Evolutionary conservation across 1,140 invertebrate species (phyloP).

Genomic region (Hycleus cichorii): DNA sequence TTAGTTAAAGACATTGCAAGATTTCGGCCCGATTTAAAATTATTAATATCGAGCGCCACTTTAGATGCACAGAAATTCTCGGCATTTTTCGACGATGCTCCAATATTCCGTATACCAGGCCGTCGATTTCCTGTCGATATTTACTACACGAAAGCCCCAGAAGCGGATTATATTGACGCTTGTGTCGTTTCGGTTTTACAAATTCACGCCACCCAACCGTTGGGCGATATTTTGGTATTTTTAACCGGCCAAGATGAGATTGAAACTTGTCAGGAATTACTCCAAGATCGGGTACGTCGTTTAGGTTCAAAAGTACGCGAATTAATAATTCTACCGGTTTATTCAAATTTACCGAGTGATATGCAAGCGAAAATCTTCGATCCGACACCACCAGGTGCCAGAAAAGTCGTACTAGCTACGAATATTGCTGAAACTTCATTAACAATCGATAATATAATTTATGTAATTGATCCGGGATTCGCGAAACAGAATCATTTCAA

Average conservation of each 20-base stretch:
- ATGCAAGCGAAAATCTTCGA: conserved; percentile 98
- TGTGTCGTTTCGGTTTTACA: conserved; percentile 94
- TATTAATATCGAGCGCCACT: conserved; percentile 96
- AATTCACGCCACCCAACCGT: conserved; percentile 93
- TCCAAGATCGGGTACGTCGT: conserved; percentile 81
- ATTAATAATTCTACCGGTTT: conserved; percentile 91
- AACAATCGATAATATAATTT: conserved; percentile 98
- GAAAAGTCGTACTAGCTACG: conserved; percentile 95
- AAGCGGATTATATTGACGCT: conserved; percentile 97
- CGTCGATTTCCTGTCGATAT: conserved; percentile 86
- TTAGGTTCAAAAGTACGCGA: conserved; percentile 91
- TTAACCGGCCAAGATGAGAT: conserved; percentile 96
- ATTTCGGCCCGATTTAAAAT: conserved; percentile 90
- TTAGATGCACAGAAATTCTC: conserved; percentile 98
- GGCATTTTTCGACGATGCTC: conserved; percentile 96
- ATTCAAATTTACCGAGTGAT: conserved; percentile 96
- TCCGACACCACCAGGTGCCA: conserved; percentile 86
- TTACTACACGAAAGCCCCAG: conserved; percentile 98
- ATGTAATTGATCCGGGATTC: conserved; percentile 99
- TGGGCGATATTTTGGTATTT: conserved; percentile 95
- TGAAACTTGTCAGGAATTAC: conserved; percentile 89
- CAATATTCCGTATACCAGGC: conserved; percentile 95
- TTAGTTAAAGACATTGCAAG: conserved; percentile 96
- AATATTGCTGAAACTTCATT: conserved; percentile 99
- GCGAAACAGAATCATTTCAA: conserved; percentile 99